Base-by-base conservation (phyloP, 2,113 vertebrate species). In the Leptocoma aspasia region DNA sequence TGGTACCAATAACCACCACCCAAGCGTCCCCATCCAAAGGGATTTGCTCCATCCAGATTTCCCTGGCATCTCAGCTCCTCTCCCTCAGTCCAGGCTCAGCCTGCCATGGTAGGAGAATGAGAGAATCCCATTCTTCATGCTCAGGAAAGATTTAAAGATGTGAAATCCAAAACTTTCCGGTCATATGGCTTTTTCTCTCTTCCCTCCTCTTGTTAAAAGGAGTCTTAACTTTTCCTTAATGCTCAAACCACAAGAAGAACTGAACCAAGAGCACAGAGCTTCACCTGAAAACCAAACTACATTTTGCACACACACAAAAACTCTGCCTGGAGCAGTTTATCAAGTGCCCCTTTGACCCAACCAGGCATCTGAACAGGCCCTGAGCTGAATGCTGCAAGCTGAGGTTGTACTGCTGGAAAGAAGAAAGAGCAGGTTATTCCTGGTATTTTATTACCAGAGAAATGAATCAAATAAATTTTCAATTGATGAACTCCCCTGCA, bases 71-170 rank as follows among this genome's bases (percentile, higher is more conserved):
- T 65, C 73, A 16, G 54, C 26, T 82, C 57, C 73, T 20, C 49
- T 70, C 44, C 22, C 41, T 21, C 5, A 1, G 54, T 8, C 68
- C 44, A 92, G 63, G 66, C 71, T 72, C 91, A 83, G 92, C 33
- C 79, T 82, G 71, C 44, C 82, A 72, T 28, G 77, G 87, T 11
- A 64, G 30, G 24, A 72, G 53, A 89, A 85, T 0, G 63, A 92
- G 84, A 45, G 79, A 59, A 92, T 91, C 91, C 80, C 77, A 76
- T 89, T 72, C 73, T 93, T 92, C 80, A 82, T 41, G 82, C 85
- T 93, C 73, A 27, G 73, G 57, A 85, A 95, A 95, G 92, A 95
- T 77, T 94, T 92, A 95, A 96, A 78, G 88, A 96, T 23, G 73
- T 83, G 91, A 96, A 96, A 97, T 41, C 75, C 81, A 76, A 97